Evolutionary conservation across 2,113 vertebrate genomes (phyloP), one percentile per base, ranked within the genome.

Genomic region (Lophura nycthemera): DNA sequence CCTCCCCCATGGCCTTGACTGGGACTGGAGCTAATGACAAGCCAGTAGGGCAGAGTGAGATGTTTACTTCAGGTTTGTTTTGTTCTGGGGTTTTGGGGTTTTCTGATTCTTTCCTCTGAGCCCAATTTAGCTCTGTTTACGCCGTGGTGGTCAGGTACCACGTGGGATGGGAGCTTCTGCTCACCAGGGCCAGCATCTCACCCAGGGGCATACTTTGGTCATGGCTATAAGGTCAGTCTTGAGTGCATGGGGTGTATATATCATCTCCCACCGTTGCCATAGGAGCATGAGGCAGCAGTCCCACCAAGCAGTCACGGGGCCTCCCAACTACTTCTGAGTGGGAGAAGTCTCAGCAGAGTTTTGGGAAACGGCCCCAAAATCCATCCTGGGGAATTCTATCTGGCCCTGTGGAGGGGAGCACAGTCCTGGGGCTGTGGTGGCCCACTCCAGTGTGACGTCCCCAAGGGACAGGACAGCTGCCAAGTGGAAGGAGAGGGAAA

Each of bases 21-120:
- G 76, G 74, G 90, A 83, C 22, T 14, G 10, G 32, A 1, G 1
- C 11, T 96, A 90, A 94, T 4, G 10, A n/a, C 36, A 88, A 86
- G 25, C 1, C 0, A 24, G 15, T 69, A 85, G 34, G 25, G 56
- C 56, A 74, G 56, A 36, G 48, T 1, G 0, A 88, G 65, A 56
- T 86, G 73, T 91, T 94, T 93, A 92, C 69, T 95, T 91, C 88
- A 77, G 75, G 69, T 90, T 94, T 96, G 86, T 91, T 96, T 96
- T 94, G 85, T 91, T 96, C 86, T 86, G 86, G 88, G 92, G 75
- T 92, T 96, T 96, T 73, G 78, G 92, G 92, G 64, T 89, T 96
- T 95, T 83, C 65, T 93, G 67, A 88, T 91, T 91, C 69, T 81
- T 96, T 95, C 95, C 72, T 88, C 64, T 0, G 0, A 56, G 92